Base-by-base conservation (phyloP, 2,113 vertebrate species). In the Nothobranchius kuhntae region DNA sequence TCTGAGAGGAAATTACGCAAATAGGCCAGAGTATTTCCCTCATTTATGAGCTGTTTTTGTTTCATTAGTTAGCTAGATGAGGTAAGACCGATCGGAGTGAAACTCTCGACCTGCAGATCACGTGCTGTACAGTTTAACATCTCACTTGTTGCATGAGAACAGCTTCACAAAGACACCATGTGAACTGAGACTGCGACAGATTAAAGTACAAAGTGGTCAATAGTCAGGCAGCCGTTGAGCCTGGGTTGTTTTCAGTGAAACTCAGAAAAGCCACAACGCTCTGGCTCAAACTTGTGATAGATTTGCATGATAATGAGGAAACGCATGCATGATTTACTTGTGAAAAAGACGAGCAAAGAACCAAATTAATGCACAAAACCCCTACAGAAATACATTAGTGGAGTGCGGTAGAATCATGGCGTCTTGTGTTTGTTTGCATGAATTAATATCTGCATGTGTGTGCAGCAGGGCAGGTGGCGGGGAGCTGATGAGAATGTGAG, bases 171-270 rank as follows among this genome's bases (percentile, higher is more conserved):
- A 52, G 7, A 10, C 4, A 15, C 2, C 50, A 45, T 12, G 13
- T 35, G 7, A 14, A 38, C 1, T 0, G 2, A 54, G 17, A 61
- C 2, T 13, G 48, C 17, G 45, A 15, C 14, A 53, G 38, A 45
- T 14, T 55, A 17, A 53, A 12, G 45, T 9, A 14, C n/a, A 65
- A 53, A 48, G 53, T 71, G 63, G 75, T 78, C 65, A 68, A 48
- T 56, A 61, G 7, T 2, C 26, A 64, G 21, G 53, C 58, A 87
- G 61, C 65, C 1, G 52, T 73, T 47, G 72, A 48, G 58, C 50
- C 40, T 14, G 0, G 53, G 42, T 73, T 83, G 71, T 89, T 89
- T 77, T 69, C 40, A 77, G 17, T 78, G 77, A 90, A 87, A 87
- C 80, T 82, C 15, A 14, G 30, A 45, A 5, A 81, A 83, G 52